Conservation (phyloP, 2,888 invertebrate species). For the Pristionchus maxplancki region DNA sequence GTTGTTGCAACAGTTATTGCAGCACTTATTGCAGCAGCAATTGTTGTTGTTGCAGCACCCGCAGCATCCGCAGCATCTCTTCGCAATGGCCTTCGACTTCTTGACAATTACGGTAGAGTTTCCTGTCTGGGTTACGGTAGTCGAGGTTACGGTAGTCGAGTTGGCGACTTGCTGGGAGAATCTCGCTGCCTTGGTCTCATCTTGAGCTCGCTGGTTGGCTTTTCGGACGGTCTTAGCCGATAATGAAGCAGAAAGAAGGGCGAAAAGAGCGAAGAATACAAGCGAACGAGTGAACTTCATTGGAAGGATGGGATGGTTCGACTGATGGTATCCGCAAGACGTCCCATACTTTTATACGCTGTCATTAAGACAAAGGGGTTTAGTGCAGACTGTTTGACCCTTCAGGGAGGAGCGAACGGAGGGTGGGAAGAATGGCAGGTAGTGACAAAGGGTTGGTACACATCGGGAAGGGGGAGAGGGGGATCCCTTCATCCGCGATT, state of each 20-base stretch:
- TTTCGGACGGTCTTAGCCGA: slow-evolving; percentile 4
- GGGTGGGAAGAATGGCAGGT: neutral
- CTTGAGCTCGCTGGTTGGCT: neutral
- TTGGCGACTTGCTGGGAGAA: neutral
- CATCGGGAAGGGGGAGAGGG: neutral
- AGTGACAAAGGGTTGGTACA: neutral
- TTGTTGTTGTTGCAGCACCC: slow-evolving; percentile 35
- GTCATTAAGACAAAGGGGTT: slow-evolving; percentile 5
- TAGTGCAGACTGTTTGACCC: neutral
- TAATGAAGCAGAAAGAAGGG: neutral
- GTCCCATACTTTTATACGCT: neutral
- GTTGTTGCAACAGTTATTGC: slow-evolving; percentile 20
- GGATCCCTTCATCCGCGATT: neutral
- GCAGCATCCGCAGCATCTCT: slow-evolving; percentile 34
- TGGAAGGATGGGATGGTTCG: neutral
- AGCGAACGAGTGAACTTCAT: slow-evolving; percentile 30
- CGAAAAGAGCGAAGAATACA: neutral
- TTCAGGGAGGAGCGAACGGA: neutral
- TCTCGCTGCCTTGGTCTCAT: neutral
- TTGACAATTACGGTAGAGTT: slow-evolving; percentile 28
- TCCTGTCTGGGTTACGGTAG: neutral
- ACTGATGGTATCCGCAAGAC: neutral
- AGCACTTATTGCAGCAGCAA: slow-evolving; percentile 22
- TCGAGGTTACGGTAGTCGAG: neutral
- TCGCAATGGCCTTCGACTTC: neutral